These are phyloP conservation scores for Halesus radiatus DNA, from an alignment of 1,140 invertebrate genomes.

Conservation along the genomic window DNA sequence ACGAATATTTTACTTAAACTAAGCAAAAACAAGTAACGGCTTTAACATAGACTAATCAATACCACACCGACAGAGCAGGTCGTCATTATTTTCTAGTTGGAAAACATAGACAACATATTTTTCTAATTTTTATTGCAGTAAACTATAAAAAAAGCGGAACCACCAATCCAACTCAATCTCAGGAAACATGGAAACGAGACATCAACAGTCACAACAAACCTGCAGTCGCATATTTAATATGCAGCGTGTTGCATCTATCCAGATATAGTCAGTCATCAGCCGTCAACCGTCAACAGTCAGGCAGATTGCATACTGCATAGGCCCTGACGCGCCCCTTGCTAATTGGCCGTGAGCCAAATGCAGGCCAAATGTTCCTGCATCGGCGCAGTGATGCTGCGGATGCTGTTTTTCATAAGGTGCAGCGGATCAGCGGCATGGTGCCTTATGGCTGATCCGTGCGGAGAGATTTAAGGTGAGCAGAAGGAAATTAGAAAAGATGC, in stretches of 20 bases:
- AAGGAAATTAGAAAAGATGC: too few species aligned
- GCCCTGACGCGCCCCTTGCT: slow-evolving; percentile 47
- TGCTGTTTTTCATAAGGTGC: slow-evolving; percentile 48
- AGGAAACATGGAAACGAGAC: not conserved
- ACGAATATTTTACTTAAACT: too few species aligned
- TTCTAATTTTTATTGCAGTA: too few species aligned
- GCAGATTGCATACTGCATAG: slow-evolving; percentile 21
- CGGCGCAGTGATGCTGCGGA: slow-evolving; percentile 29
- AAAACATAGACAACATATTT: too few species aligned
- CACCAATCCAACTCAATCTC: not conserved
- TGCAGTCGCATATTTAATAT: slow-evolving; percentile 19
- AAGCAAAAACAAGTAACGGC: too few species aligned
- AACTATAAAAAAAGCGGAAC: too few species aligned
- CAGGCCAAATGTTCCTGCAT: slow-evolving; percentile 49
- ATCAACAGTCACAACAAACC: slow-evolving; percentile 31
- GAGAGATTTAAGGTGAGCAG: not conserved
- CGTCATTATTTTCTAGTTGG: too few species aligned
- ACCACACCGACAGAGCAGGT: too few species aligned
- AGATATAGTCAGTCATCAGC: too few species aligned
- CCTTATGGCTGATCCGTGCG: slow-evolving; percentile 19
- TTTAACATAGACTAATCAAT: too few species aligned
- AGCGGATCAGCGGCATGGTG: slow-evolving; percentile 13
- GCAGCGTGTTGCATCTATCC: not conserved
- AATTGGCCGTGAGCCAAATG: slow-evolving; percentile 56
- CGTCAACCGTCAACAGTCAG: too few species aligned